Evolutionary conservation across 2,113 vertebrate species (phyloP).

Genomic region (Ahaetulla prasina): DNA sequence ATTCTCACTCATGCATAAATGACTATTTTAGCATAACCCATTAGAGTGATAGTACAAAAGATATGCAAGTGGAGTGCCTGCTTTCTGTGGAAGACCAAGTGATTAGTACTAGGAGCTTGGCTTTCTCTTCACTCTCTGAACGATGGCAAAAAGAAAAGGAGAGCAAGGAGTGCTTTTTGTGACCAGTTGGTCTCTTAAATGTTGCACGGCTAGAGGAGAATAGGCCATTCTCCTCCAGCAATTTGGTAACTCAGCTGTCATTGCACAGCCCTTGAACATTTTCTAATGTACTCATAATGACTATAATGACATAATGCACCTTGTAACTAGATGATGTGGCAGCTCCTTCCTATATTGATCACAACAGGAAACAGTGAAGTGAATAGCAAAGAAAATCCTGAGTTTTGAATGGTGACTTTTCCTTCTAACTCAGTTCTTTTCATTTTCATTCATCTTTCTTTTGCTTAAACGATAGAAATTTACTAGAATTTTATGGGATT

Average conservation of each 20-base stretch:
- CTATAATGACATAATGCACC: slow-evolving; percentile 53
- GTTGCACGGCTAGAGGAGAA: slow-evolving; percentile 43
- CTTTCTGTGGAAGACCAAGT: neutral
- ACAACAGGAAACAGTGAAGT: slow-evolving; percentile 41
- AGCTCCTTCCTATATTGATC: slow-evolving; percentile 39
- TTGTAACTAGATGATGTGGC: slow-evolving; percentile 42
- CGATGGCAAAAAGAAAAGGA: slow-evolving; percentile 28
- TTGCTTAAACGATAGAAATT: neutral
- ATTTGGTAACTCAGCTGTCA: slow-evolving; percentile 59
- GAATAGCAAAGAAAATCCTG: slow-evolving; percentile 29
- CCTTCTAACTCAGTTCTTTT: neutral
- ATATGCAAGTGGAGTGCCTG: neutral
- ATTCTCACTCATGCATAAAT: neutral
- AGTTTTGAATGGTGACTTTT: neutral
- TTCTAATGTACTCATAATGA: slow-evolving; percentile 70
- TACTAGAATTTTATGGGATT: neutral
- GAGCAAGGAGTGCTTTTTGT: slow-evolving; percentile 15
- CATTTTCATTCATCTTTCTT: neutral
- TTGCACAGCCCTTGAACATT: slow-evolving; percentile 48
- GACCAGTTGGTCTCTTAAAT: slow-evolving; percentile 39
- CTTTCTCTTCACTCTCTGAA: slow-evolving; percentile 35
- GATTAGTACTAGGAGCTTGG: neutral
- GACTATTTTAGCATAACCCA: neutral
- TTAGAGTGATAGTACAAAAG: neutral
- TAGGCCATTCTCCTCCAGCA: slow-evolving; percentile 38